Conservation (phyloP, 2,888 invertebrate species). For the Caenorhabditis macrosperma region DNA sequence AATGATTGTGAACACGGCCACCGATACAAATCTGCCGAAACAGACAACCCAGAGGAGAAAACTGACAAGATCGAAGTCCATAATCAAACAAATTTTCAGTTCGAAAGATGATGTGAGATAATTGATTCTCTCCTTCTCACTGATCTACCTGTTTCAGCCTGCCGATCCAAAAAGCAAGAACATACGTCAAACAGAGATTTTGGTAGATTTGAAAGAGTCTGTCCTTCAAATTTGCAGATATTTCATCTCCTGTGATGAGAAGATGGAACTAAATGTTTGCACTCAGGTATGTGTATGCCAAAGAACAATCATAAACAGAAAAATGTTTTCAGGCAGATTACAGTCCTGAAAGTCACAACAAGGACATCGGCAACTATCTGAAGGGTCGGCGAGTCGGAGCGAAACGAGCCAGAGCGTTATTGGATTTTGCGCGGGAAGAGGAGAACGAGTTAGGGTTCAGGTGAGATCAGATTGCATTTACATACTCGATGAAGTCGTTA, state of each 20-base stretch:
- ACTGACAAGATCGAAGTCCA: conserved; percentile 91
- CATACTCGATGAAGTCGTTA: conserved; percentile 5
- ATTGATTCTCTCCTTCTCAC: background rate
- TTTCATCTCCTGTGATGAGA: conserved; percentile 92
- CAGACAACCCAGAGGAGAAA: conserved; percentile 86
- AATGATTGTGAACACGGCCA: conserved; percentile 89
- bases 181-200: conserved; percentile 96
- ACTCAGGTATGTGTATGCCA: conserved; percentile 60
- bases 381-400: conserved; percentile 91
- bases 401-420: conserved; percentile 92
- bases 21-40: conserved; percentile 91
- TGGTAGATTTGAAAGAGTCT: conserved; percentile 97
- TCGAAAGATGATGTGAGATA: conserved; percentile 65
- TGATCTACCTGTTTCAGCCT: conserved; percentile 42
- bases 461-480: conserved; percentile 15
- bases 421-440: conserved; percentile 88
- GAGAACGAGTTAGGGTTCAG: conserved; percentile 96
- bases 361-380: conserved; percentile 95
- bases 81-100: conserved; percentile 82
- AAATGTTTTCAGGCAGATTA: conserved; percentile 87
- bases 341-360: conserved; percentile 93
- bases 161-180: conserved; percentile 87
- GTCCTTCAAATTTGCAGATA: conserved; percentile 94
- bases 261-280: conserved; percentile 83
- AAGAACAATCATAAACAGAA: background rate